Evolutionary conservation across 2,888 invertebrate genomes (phyloP), one percentile per base, ranked within the genome.

Genomic region (Metellina segmentata): DNA sequence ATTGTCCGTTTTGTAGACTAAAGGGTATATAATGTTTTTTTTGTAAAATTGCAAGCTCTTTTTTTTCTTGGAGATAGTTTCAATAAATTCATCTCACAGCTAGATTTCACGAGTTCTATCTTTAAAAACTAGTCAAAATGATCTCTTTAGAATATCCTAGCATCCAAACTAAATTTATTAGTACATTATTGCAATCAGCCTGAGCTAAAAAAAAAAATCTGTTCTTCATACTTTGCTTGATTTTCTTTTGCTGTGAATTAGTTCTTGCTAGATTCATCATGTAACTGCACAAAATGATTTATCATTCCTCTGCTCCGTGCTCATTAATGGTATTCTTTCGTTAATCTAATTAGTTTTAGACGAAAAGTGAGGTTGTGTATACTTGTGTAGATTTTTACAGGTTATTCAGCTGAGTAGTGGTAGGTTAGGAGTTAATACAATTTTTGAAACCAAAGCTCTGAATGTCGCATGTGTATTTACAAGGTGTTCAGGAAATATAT

Each of bases 381-480:
- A 77, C 77, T 75, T 74, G 74, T 87, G 90, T 91, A 91, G 91
- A 89, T 82, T 91, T 91, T 82, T 83, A 52, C 87, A 82, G 91
- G 91, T 91, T 61, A 87, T 87, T 81, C 77, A 79, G 48, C 81
- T 51, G 75, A 78, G 89, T 82, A 86, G 53, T 86, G 85, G 91
- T 87, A 91, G 91, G 82, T 87, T 87, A 81, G 87, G 86, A 86
- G 81, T 81, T 81, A 85, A 90, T 91, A 82, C 82, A 91, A 82
- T 91, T 83, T 89, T 90, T 91, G 78, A 91, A 91, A 87, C 91
- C 87, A 91, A 91, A 87, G 82, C 77, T 87, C 85, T 91, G 86
- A 91, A 53, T 91, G 90, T 91, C 75, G 86, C 86, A 86, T 86
- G 87, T 87, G 78, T 87, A 87, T 87, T 87, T 87, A 86, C 61